phyloP scores from a whole-genome alignment of 2,113 vertebrate genomes.

The Turnix velox region DNA sequence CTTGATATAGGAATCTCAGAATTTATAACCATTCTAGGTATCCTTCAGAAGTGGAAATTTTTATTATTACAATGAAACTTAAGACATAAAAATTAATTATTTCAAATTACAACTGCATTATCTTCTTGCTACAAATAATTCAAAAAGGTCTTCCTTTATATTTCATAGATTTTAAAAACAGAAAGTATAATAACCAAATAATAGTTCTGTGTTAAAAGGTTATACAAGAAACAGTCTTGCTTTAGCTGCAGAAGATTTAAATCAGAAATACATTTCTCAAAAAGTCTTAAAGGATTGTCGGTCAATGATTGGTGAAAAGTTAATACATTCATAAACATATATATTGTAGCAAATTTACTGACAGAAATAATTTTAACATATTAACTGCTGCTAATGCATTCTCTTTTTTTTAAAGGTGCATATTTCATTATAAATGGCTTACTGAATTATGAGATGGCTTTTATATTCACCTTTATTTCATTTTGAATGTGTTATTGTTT shows the following conservation, averaged over 20 bases:
- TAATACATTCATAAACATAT: not conserved
- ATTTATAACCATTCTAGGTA: not conserved
- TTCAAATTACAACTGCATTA: not conserved
- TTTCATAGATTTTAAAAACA: not conserved
- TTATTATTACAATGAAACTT: not conserved
- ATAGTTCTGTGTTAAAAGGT: not conserved
- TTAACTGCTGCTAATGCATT: not conserved
- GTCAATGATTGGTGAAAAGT: not conserved
- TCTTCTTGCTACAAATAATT: not conserved
- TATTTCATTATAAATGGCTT: slow-evolving; percentile 36
- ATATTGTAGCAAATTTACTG: not conserved
- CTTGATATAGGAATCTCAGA: not conserved
- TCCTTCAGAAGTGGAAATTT: not conserved
- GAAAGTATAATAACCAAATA: not conserved
- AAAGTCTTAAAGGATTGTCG: not conserved
- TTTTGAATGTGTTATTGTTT: not conserved
- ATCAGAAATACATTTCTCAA: not conserved
- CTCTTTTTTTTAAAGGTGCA: not conserved
- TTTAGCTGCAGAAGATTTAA: not conserved
- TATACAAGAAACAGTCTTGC: not conserved
- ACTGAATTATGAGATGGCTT: not conserved
- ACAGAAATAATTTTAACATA: not conserved
- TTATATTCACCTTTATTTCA: slow-evolving; percentile 17
- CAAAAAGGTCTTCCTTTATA: not conserved
- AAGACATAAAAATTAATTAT: not conserved